Percentiles rank a stretch among this genome's conserved stretches.
These are phyloP conservation scores for Theretra japonica DNA, from an alignment of 2,888 invertebrate species.

Conservation along the genomic window DNA sequence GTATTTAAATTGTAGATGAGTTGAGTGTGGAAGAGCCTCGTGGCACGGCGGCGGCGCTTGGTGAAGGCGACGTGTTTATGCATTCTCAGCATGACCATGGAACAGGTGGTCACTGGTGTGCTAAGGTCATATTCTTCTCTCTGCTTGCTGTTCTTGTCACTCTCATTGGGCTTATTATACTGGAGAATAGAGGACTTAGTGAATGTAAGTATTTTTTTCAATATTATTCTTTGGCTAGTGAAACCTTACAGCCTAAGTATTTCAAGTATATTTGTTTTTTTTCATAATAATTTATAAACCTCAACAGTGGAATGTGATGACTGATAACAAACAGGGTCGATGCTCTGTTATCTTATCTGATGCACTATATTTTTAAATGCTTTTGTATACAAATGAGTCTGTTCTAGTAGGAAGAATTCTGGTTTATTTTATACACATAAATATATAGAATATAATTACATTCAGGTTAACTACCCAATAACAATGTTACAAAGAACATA, in stretches of 20 bases:
- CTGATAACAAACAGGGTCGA: not conserved
- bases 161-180: slow-evolving; percentile 90
- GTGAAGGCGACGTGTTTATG: slow-evolving; percentile 89
- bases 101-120: slow-evolving; percentile 93
- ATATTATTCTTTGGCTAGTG: not conserved
- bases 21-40: slow-evolving; percentile 76
- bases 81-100: slow-evolving; percentile 91
- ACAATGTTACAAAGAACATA: no score
- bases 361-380: no score
- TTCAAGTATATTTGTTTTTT: no score
- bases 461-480: no score
- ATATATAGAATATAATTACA: no score
- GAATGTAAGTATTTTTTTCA: slow-evolving; percentile 86
- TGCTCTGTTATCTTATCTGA: not conserved
- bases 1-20: slow-evolving; percentile 68
- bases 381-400: no score
- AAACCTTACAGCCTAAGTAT: not conserved
- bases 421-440: no score
- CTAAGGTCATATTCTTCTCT: slow-evolving; percentile 92
- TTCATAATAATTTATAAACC: no score
- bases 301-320: no score
- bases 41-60: slow-evolving; percentile 75
- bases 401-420: no score
- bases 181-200: slow-evolving; percentile 91
- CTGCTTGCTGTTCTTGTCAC: slow-evolving; percentile 89